Percentiles rank a stretch among this genome's conserved stretches.
Conservation (phyloP, 2,888 invertebrate species). For the Candidula unifasciata region DNA sequence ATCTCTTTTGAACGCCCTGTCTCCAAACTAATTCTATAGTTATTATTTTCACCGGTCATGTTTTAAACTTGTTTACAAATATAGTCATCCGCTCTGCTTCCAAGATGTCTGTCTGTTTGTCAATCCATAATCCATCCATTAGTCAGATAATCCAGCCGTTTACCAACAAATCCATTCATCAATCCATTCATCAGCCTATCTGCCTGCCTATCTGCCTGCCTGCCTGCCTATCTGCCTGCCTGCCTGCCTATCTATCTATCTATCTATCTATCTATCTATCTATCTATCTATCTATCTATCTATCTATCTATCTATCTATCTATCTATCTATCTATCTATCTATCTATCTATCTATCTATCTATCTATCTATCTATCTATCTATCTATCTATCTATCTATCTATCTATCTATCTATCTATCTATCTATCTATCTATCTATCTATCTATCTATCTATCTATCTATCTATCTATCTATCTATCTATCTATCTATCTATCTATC, state of each 20-base stretch:
- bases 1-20: too few relatives aligned
- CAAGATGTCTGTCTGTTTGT: too few relatives aligned
- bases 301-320: slow-evolving; percentile 21
- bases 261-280: slow-evolving; percentile 21
- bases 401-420: slow-evolving; percentile 1
- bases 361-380: slow-evolving; percentile 17
- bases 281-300: slow-evolving; percentile 21
- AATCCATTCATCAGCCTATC: background rate
- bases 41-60: too few relatives aligned
- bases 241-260: too few relatives aligned
- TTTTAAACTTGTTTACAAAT: too few relatives aligned
- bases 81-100: too few relatives aligned
- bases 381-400: slow-evolving; percentile 12
- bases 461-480: slow-evolving; percentile 4
- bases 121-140: too few relatives aligned
- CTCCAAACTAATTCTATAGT: too few relatives aligned
- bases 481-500: background rate
- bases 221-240: too few relatives aligned
- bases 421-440: slow-evolving; percentile 16
- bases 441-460: slow-evolving; percentile 15
- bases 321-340: slow-evolving; percentile 21
- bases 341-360: slow-evolving; percentile 15
- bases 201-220: too few relatives aligned
- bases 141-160: too few relatives aligned
- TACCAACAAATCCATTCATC: too few relatives aligned